Evolutionary conservation across 2,797 vertebrate species (phyloP), one percentile per base, ranked within the genome.

Genomic region (Xiphophorus birchmanni): DNA sequence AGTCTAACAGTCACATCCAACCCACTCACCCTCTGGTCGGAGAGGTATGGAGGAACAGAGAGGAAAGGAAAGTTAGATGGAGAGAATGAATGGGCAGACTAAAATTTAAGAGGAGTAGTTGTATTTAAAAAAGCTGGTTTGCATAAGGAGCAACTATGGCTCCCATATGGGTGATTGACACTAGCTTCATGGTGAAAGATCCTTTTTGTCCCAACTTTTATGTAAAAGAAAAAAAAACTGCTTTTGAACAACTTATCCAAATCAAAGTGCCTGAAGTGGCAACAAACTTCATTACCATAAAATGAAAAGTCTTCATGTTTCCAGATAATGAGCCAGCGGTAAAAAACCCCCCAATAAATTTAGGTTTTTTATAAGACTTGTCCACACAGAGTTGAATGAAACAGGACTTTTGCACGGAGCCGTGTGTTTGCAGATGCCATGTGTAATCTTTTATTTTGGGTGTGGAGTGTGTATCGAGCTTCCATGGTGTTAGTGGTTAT

Each of bases 1-100:
- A 93, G 82, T 94, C 90, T 92, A 93, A 80, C 94, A 94, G 90
- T 87, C 90, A 82, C 86, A 80, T 92, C 84, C 94, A 87, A 86
- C 91, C 91, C 92, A 92, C 94, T 92, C 90, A 80, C 73, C 86
- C 83, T 82, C 48, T 48, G 80, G 80, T 88, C 79, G 1, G n/a
- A 69, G 85, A 83, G 37, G 79, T 74, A 83, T 75, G 65, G 74
- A 80, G 26, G 74, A 82, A 82, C 63, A 82, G 74, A 81, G 71
- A 78, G 54, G 77, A 78, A 81, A 71, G 74, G 69, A 78, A 42
- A 81, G 74, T 13, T 18, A 69, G 35, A 73, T 54, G 74, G 67
- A 82, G 48, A 47, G 37, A 21, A 32, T 63, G 44, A 52, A 77
- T 58, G 45, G 32, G 74, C 23, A 32, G 85, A 74, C 60, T 52